Conservation (phyloP, 1,140 invertebrate species). For the Venustaconcha ellipsiformis region DNA sequence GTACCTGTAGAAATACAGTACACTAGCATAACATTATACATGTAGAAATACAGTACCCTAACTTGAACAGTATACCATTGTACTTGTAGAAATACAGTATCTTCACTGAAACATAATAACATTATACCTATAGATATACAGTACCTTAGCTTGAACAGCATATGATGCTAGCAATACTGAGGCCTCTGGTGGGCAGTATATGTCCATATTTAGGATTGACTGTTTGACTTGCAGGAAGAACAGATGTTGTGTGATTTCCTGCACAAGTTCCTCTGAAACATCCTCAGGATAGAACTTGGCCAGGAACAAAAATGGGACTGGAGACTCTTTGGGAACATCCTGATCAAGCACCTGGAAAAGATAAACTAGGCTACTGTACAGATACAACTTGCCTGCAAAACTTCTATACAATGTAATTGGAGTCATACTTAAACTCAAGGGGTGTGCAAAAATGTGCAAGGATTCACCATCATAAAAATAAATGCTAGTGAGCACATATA, state of each 20-base stretch:
- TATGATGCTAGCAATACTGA: slow-evolving; percentile 98
- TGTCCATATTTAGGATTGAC: slow-evolving; percentile 96
- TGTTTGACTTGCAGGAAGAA: slow-evolving; percentile 99
- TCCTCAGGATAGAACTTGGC: slow-evolving; percentile 99
- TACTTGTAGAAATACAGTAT: no score
- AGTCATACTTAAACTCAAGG: no score
- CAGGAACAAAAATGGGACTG: slow-evolving; percentile 98
- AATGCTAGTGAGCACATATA: no score
- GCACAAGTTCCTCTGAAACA: slow-evolving; percentile 98
- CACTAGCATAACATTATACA: no score
- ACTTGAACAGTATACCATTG: no score
- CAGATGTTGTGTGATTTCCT: slow-evolving; percentile 97
- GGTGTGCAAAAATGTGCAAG: no score
- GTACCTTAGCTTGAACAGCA: slow-evolving; percentile 93
- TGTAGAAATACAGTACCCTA: no score
- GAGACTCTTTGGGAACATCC: slow-evolving; percentile 86
- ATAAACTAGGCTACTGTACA: background rate
- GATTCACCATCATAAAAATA: no score
- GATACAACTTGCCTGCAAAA: no score
- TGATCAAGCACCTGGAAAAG: slow-evolving; percentile 57
- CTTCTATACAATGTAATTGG: no score
- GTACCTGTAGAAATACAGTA: no score
- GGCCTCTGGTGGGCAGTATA: slow-evolving; percentile 98
- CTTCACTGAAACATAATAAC: background rate
- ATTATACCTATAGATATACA: background rate